Evolutionary conservation across 2,888 invertebrate genomes (phyloP).

Genomic region (Aleiodes leptofemur): DNA sequence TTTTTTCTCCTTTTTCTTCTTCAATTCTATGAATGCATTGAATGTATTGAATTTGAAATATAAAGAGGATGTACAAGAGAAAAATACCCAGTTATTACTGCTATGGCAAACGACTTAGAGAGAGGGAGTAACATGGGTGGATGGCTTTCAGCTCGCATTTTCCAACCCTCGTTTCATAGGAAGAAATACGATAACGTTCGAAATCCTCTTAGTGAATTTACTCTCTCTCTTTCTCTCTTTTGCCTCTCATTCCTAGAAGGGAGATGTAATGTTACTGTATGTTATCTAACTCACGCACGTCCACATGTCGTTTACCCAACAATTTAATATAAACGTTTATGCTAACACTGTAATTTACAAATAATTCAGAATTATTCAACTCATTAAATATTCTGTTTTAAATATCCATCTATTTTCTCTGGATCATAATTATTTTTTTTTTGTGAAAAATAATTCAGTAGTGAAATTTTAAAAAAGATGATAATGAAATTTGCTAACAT

Average conservation of each 20-base stretch:
- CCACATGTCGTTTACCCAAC: constrained; percentile 22
- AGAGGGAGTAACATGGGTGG: constrained; percentile 15
- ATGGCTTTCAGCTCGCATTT: constrained; percentile 38
- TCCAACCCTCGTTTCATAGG: constrained; percentile 34
- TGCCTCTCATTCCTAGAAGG: background rate
- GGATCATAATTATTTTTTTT: too few relatives aligned
- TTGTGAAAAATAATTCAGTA: too few relatives aligned
- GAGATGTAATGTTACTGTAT: background rate
- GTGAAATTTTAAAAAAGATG: too few relatives aligned
- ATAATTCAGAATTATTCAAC: too few relatives aligned
- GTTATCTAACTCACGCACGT: constrained; percentile 31
- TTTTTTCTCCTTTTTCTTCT: background rate
- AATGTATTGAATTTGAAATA: constrained; percentile 17
- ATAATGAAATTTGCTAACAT: too few relatives aligned
- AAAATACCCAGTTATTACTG: constrained; percentile 35
- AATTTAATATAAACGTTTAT: constrained; percentile 1
- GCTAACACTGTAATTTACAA: too few relatives aligned
- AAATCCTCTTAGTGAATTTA: constrained; percentile 57
- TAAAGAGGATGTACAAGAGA: constrained; percentile 16
- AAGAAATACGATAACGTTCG: constrained; percentile 58
- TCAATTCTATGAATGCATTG: constrained; percentile 9
- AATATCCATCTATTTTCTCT: too few relatives aligned
- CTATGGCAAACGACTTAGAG: constrained; percentile 12
- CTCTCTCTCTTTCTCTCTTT: constrained; percentile 49
- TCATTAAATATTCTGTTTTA: too few relatives aligned